Conservation (phyloP, 2,797 vertebrate genomes). For the Antrozous pallidus region DNA sequence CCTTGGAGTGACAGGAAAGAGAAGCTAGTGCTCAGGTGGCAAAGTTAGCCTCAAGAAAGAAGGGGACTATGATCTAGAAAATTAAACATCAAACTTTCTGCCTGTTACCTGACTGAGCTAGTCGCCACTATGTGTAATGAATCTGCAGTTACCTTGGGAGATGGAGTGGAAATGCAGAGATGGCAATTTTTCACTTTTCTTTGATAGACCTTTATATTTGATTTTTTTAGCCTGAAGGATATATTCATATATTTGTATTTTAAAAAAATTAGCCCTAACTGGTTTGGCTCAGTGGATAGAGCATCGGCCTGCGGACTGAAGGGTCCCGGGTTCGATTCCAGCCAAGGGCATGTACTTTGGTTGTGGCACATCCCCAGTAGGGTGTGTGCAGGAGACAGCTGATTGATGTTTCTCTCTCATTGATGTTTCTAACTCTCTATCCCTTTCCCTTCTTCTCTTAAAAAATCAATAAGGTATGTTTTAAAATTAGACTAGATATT, state of each 20-base stretch:
- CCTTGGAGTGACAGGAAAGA: slow-evolving; percentile 15
- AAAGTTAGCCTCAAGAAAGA: not conserved
- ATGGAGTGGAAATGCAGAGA: not conserved
- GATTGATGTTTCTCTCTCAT: too few species aligned
- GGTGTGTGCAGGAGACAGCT: too few species aligned
- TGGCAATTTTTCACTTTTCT: not conserved
- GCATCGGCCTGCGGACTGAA: too few species aligned
- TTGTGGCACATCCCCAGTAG: too few species aligned
- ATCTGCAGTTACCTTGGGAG: not conserved
- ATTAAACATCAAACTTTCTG: not conserved
- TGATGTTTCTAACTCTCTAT: too few species aligned
- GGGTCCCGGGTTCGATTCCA: too few species aligned
- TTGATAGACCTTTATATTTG: not conserved
- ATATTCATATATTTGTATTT: not conserved
- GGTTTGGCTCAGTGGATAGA: too few species aligned
- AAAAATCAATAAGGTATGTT: too few species aligned
- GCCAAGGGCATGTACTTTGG: too few species aligned
- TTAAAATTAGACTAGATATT: not conserved
- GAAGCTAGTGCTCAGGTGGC: not conserved
- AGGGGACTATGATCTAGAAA: not conserved
- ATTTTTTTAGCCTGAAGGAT: not conserved
- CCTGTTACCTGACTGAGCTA: not conserved
- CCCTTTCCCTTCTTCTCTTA: too few species aligned
- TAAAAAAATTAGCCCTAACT: not conserved
- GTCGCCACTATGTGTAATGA: not conserved